Evolutionary conservation across 2,113 vertebrate genomes (phyloP).

Genomic region (Oryzias javanicus): DNA sequence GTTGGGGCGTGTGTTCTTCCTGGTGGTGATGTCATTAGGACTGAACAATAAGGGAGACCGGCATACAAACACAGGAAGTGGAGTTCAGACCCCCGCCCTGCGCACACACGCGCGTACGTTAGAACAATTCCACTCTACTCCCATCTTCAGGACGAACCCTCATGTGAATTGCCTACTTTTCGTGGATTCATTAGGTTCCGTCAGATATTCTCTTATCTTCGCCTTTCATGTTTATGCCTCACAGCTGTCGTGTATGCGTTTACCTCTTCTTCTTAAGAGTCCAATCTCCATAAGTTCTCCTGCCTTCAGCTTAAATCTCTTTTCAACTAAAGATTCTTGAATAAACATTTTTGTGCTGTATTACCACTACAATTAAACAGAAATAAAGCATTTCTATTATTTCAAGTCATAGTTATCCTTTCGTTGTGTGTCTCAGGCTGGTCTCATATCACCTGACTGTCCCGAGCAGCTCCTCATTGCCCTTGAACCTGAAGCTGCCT

Average conservation of each 20-base stretch:
- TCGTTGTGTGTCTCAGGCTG: conserved; percentile 77
- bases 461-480: conserved; percentile 92
- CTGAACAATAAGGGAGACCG: conserved; percentile 75
- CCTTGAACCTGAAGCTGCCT: conserved; percentile 92
- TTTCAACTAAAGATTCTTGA: not conserved
- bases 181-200: not conserved
- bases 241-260: conserved; percentile 1
- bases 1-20: conserved; percentile 64
- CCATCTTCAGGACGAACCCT: conserved; percentile 3
- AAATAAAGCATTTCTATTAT: too few relatives aligned
- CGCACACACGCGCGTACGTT: conserved; percentile 23
- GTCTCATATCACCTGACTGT: conserved; percentile 83
- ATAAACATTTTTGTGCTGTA: too few relatives aligned
- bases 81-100: conserved; percentile 67
- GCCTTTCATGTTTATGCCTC: conserved; percentile 15
- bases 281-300: not conserved
- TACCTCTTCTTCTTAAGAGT: not conserved
- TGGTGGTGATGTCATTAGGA: conserved; percentile 70
- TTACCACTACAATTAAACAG: too few relatives aligned
- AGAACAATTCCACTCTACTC: conserved; percentile 27
- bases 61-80: conserved; percentile 81
- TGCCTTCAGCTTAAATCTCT: not conserved
- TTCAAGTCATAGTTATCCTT: too few relatives aligned
- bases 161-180: conserved; percentile 2
- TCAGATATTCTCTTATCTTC: conserved; percentile 1